These are phyloP conservation scores for Champsocephalus gunnari DNA, from an alignment of 2,797 vertebrate species.

Conservation along the genomic window DNA sequence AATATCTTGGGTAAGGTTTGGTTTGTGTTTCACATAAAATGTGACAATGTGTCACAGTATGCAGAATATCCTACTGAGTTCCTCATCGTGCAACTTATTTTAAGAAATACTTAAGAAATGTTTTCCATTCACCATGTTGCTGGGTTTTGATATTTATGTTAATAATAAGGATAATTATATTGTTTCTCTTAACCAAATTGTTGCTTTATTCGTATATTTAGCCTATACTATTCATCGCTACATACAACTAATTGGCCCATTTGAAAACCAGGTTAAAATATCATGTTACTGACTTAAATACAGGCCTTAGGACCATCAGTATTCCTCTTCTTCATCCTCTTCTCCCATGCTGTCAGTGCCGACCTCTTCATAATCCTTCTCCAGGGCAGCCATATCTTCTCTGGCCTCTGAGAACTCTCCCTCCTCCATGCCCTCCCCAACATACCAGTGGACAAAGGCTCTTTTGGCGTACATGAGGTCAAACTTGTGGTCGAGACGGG, in stretches of 20 bases:
- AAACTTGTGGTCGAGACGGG: conserved; percentile 94
- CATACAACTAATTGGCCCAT: neutral
- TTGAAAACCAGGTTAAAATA: neutral
- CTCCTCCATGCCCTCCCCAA: conserved; percentile 97
- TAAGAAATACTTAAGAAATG: neutral
- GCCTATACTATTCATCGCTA: conserved; percentile 1
- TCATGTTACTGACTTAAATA: neutral
- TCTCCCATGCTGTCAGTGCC: conserved; percentile 58
- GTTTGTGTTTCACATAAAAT: neutral
- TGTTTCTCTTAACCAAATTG: neutral
- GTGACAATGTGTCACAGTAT: neutral
- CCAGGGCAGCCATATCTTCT: conserved; percentile 94
- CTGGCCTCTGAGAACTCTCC: conserved; percentile 95
- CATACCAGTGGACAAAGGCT: conserved; percentile 97
- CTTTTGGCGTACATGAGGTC: conserved; percentile 97
- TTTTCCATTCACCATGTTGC: neutral
- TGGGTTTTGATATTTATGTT: neutral
- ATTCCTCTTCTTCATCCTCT: conserved; percentile 83
- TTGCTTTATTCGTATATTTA: neutral
- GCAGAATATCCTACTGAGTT: neutral
- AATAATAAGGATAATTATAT: neutral
- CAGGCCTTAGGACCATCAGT: conserved; percentile 42
- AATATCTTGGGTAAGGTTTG: neutral
- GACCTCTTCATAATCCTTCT: conserved; percentile 98
- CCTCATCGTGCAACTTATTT: neutral